Percentiles rank a stretch among this genome's conserved stretches.
These are phyloP conservation scores for Callionymus lyra DNA, from an alignment of 2,113 vertebrate genomes.

Conservation along the genomic window DNA sequence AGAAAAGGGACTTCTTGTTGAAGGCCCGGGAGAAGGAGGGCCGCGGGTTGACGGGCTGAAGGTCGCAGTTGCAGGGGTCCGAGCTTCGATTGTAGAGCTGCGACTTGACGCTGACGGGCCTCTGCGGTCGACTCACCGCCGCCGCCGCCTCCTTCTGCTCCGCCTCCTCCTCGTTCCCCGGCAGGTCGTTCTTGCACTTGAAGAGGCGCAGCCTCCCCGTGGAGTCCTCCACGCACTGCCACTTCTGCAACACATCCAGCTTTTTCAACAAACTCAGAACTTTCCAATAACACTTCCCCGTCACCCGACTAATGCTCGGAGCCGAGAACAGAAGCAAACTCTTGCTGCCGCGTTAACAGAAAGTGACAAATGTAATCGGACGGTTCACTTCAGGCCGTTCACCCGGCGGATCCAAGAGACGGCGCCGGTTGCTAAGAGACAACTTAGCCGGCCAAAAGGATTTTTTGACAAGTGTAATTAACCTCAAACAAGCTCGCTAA, in stretches of 20 bases:
- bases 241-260: conserved; percentile 75
- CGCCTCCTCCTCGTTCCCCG: conserved; percentile 35
- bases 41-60: conserved; percentile 24
- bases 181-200: conserved; percentile 73
- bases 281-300: too few species aligned
- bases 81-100: conserved; percentile 63
- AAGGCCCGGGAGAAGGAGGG: conserved; percentile 25
- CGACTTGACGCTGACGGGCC: conserved; percentile 71
- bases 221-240: conserved; percentile 93
- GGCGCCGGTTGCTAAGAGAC: conserved; percentile 28
- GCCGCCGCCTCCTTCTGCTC: conserved; percentile 26
- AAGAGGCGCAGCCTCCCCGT: conserved; percentile 84
- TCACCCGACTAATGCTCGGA: too few species aligned
- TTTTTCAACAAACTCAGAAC: too few species aligned
- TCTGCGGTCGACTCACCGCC: conserved; percentile 33
- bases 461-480: conserved; percentile 33
- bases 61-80: conserved; percentile 70
- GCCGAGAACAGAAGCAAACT: too few species aligned
- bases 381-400: conserved; percentile 15
- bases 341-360: background rate
- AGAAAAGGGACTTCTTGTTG: conserved; percentile 76
- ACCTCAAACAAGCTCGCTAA: conserved; percentile 19
- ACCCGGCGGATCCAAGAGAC: conserved; percentile 16
- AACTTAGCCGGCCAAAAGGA: conserved; percentile 23
- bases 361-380: conserved; percentile 14